Evolutionary conservation across 1,140 invertebrate genomes (phyloP).

Genomic region (Sitophilus oryzae): DNA sequence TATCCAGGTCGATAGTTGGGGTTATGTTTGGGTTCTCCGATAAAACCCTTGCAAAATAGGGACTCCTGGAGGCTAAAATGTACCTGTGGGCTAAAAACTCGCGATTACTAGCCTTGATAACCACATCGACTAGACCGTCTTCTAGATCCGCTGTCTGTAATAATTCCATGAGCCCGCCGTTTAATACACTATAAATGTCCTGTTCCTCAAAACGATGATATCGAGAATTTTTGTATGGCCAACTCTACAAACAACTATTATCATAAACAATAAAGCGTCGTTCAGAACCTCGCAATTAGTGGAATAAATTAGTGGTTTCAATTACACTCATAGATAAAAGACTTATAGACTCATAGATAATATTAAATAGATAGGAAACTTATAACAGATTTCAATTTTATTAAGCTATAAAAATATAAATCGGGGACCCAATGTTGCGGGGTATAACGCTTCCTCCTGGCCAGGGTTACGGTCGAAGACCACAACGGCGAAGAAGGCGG

Average conservation of each 20-base stretch:
- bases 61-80: slow-evolving; percentile 60
- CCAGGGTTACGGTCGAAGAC: no score
- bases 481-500: no score
- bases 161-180: slow-evolving; percentile 51
- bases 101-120: slow-evolving; percentile 54
- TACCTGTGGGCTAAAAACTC: slow-evolving; percentile 61
- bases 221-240: slow-evolving; percentile 34
- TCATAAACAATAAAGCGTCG: no score
- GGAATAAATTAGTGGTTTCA: no score
- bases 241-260: slow-evolving; percentile 32
- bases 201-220: slow-evolving; percentile 47
- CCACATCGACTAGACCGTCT: slow-evolving; percentile 63
- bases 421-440: no score
- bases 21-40: slow-evolving; percentile 11
- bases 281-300: no score
- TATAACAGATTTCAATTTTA: no score
- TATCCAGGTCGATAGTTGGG: slow-evolving; percentile 39
- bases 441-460: no score
- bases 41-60: slow-evolving; percentile 47
- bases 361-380: no score
- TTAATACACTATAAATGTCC: slow-evolving; percentile 30
- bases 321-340: not conserved
- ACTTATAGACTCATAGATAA: not conserved
- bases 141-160: slow-evolving; percentile 52
- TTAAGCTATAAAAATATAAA: no score